These are phyloP conservation scores for Pantherophis alleghaniensis DNA, from an alignment of 2,797 vertebrate genomes.

Conservation along the genomic window DNA sequence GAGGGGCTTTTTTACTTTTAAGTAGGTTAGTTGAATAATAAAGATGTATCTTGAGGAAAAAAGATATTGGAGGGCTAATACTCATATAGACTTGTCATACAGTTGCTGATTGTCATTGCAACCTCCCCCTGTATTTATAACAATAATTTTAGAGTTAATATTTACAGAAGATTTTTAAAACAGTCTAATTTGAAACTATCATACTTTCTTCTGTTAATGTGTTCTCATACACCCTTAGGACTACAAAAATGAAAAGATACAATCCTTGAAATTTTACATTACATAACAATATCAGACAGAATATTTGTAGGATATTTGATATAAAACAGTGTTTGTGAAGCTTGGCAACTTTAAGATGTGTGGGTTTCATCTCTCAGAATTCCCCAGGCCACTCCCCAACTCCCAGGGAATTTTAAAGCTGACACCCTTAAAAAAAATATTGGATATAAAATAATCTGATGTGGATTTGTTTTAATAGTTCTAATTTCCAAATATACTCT, in stretches of 20 bases:
- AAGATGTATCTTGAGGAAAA: neutral
- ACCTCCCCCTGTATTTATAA: slow-evolving; percentile 35
- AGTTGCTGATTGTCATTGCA: slow-evolving; percentile 22
- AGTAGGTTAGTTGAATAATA: neutral
- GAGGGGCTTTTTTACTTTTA: neutral
- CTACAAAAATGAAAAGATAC: neutral
- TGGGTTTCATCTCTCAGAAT: neutral
- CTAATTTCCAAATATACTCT: neutral
- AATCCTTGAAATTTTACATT: slow-evolving; percentile 18
- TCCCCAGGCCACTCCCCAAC: neutral
- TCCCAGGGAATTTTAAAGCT: neutral
- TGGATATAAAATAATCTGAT: neutral
- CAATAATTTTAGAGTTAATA: slow-evolving; percentile 6
- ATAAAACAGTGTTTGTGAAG: neutral
- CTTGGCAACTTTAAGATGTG: neutral
- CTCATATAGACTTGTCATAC: slow-evolving; percentile 2
- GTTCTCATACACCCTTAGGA: slow-evolving; percentile 27
- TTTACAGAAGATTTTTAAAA: slow-evolving; percentile 42
- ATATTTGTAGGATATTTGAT: slow-evolving; percentile 22
- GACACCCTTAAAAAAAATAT: neutral
- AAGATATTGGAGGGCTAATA: slow-evolving; percentile 31
- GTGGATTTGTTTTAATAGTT: neutral
- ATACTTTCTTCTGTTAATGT: slow-evolving; percentile 33
- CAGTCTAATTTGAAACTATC: slow-evolving; percentile 33
- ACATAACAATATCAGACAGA: neutral